phyloP scores from a whole-genome alignment of 2,888 invertebrate genomes.

The Diabrotica balteata region DNA sequence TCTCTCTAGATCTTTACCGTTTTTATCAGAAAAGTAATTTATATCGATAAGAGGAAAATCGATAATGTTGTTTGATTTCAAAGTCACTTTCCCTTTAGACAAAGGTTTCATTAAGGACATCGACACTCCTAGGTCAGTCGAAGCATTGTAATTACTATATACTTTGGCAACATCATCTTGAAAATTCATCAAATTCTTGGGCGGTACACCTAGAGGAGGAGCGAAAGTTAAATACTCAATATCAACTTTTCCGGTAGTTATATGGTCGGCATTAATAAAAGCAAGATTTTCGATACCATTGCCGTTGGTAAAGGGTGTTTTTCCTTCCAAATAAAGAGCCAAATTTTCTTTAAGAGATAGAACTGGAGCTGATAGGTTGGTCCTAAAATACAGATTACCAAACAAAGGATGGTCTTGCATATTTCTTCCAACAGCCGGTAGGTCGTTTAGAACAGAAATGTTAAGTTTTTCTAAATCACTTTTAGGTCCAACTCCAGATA shows the following conservation, averaged over 20 bases:
- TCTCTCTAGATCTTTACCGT: conserved; percentile 59
- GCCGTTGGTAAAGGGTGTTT: conserved; percentile 13
- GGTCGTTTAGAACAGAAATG: conserved; percentile 18
- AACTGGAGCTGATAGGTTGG: conserved; percentile 13
- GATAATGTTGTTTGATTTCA: conserved; percentile 32
- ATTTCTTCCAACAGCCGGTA: conserved; percentile 29
- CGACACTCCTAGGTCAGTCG: not conserved
- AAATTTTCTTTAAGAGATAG: conserved; percentile 16
- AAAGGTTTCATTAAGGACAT: not conserved
- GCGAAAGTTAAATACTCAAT: conserved; percentile 2
- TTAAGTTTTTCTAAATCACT: conserved; percentile 14
- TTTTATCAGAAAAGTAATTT: conserved; percentile 43
- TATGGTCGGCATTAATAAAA: conserved; percentile 15
- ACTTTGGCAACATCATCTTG: not conserved
- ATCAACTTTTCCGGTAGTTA: not conserved
- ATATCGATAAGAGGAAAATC: conserved; percentile 50
- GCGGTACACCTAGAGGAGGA: not conserved
- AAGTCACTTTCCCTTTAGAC: conserved; percentile 31
- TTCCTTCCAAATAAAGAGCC: not conserved
- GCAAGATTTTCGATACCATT: conserved; percentile 3
- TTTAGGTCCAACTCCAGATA: conserved; percentile 34
- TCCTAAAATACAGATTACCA: conserved; percentile 16
- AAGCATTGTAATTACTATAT: not conserved
- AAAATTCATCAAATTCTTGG: not conserved
- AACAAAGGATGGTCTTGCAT: conserved; percentile 27